Evolutionary conservation across 2,797 vertebrate species (phyloP).

Genomic region (Sternotherus odoratus): DNA sequence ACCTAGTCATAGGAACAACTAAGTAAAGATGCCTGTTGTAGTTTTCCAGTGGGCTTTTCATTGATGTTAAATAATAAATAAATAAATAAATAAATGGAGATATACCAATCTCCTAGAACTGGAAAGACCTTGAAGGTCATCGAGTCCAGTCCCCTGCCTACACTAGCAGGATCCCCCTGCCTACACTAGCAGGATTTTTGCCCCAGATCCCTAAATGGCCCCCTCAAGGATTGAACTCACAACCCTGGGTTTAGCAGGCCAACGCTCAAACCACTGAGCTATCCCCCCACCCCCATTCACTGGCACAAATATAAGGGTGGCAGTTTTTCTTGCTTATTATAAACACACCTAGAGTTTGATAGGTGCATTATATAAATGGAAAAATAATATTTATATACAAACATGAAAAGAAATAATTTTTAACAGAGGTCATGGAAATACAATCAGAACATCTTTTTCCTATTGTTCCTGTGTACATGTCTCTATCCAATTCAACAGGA

Average conservation of each 20-base stretch:
- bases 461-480: background rate
- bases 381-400: background rate
- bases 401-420: background rate
- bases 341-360: background rate
- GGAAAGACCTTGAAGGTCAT: too few relatives aligned
- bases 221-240: too few relatives aligned
- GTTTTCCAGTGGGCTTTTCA: background rate
- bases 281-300: too few relatives aligned
- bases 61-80: too few relatives aligned
- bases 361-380: background rate
- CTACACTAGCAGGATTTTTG: too few relatives aligned
- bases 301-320: background rate
- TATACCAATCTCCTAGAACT: too few relatives aligned
- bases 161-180: too few relatives aligned
- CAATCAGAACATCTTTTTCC: rapidly evolving
- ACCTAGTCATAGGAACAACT: background rate
- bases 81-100: too few relatives aligned
- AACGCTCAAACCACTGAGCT: too few relatives aligned
- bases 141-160: too few relatives aligned
- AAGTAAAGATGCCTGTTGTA: background rate
- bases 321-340: background rate
- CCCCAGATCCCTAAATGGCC: too few relatives aligned
- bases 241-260: too few relatives aligned
- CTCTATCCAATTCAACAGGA: background rate
- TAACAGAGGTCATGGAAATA: background rate